Conservation (phyloP, 2,797 vertebrate genomes). For the Sebastes hubbsi region DNA sequence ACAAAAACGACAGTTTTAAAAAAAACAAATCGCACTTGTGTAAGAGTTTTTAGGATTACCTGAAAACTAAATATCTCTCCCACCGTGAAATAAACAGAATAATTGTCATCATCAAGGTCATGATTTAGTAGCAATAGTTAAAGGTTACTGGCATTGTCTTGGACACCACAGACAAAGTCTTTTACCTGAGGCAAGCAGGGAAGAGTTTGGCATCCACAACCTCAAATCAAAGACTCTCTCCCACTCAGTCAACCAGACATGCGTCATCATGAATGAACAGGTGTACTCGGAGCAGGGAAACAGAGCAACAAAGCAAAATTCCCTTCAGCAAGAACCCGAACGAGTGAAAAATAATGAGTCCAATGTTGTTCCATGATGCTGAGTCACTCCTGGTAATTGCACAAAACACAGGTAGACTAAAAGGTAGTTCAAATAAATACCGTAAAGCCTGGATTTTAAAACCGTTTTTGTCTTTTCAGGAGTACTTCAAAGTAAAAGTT, state of each 20-base stretch:
- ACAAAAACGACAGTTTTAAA: no score
- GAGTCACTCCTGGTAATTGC: slow-evolving; percentile 4
- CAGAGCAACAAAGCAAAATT: not conserved
- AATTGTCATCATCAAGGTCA: not conserved
- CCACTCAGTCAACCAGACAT: not conserved
- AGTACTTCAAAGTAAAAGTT: not conserved
- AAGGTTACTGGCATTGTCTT: not conserved
- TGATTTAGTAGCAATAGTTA: not conserved
- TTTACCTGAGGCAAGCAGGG: not conserved
- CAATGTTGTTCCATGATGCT: not conserved
- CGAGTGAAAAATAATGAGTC: slow-evolving; percentile 7
- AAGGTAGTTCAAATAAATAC: not conserved
- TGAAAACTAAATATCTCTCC: not conserved
- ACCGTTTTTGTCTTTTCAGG: not conserved
- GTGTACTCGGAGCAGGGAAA: not conserved
- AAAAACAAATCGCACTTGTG: not conserved
- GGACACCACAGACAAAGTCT: not conserved
- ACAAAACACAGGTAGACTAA: not conserved
- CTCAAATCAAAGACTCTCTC: not conserved
- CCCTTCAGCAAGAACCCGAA: not conserved
- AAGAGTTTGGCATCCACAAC: not conserved
- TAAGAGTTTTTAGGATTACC: not conserved
- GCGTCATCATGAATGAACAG: not conserved
- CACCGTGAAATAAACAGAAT: not conserved
- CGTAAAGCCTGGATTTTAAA: not conserved